Percentiles rank a stretch among this genome's conserved stretches.
Conservation (phyloP, 2,888 invertebrate genomes). For the Lasioglossum calceatum region DNA sequence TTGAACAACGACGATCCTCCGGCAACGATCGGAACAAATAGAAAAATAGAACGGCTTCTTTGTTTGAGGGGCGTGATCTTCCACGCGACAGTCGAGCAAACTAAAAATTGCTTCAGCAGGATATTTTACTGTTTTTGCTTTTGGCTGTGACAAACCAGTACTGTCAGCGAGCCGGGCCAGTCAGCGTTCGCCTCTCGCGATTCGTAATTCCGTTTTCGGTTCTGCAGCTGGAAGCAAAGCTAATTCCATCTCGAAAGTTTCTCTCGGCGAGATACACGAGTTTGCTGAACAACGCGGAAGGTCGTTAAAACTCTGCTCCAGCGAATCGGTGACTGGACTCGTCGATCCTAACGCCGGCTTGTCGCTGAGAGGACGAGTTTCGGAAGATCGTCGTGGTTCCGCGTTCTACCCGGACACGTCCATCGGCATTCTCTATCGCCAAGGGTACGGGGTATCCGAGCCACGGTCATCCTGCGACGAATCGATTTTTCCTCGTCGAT, state of each 20-base stretch:
- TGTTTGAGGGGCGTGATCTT: not conserved
- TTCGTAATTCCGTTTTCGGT: constrained; percentile 4
- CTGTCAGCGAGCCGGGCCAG: not conserved
- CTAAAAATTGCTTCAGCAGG: constrained; percentile 9
- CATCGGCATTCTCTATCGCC: not conserved
- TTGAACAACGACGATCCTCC: constrained; percentile 17
- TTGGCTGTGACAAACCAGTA: not conserved
- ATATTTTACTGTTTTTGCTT: not conserved
- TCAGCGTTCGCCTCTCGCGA: not conserved
- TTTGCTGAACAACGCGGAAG: not conserved
- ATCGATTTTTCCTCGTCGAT: constrained; percentile 1
- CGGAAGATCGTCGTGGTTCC: constrained; percentile 14
- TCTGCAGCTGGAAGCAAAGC: not conserved
- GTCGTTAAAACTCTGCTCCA: constrained; percentile 4
- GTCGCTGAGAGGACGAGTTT: not conserved
- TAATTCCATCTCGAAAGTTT: not conserved
- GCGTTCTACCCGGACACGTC: not conserved
- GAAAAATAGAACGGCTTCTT: constrained; percentile 1
- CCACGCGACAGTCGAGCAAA: constrained; percentile 10
- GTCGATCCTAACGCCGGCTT: not conserved
- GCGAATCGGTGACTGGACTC: not conserved
- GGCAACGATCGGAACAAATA: constrained; percentile 10
- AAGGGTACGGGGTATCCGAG: not conserved
- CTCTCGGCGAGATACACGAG: not conserved
- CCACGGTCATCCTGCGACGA: not conserved